Conservation (phyloP, 2,113 vertebrate species). For the Sialia sialis region DNA sequence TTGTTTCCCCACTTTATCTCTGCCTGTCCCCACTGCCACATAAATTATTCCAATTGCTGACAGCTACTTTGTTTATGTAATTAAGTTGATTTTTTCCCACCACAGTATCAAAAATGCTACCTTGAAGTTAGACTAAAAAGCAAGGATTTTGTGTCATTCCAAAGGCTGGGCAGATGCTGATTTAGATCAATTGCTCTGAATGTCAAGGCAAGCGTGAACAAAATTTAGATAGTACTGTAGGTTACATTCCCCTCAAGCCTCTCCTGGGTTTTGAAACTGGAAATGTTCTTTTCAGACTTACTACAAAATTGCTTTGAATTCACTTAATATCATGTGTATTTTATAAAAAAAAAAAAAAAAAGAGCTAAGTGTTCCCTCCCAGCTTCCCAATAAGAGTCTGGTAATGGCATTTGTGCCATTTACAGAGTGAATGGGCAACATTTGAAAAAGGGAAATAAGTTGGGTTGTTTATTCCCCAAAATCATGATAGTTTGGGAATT, state of each 20-base stretch:
- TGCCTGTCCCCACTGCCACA: not conserved
- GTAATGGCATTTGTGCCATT: not conserved
- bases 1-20: not conserved
- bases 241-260: not conserved
- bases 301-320: constrained; percentile 7
- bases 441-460: not conserved
- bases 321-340: not conserved
- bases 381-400: not conserved
- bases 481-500: not conserved
- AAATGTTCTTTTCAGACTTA: constrained; percentile 58
- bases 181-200: not conserved
- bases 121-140: not conserved
- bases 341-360: not conserved
- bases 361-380: not conserved
- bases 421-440: not conserved
- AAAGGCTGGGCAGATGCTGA: not conserved
- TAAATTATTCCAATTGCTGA: not conserved
- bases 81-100: not conserved
- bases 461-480: not conserved
- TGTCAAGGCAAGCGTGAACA: not conserved
- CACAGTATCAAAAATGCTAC: not conserved
- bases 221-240: not conserved
- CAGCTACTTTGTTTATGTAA: not conserved
- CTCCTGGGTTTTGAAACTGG: constrained; percentile 62
- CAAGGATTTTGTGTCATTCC: not conserved